Conservation (phyloP, 1,140 invertebrate species). For the Batillaria attramentaria region DNA sequence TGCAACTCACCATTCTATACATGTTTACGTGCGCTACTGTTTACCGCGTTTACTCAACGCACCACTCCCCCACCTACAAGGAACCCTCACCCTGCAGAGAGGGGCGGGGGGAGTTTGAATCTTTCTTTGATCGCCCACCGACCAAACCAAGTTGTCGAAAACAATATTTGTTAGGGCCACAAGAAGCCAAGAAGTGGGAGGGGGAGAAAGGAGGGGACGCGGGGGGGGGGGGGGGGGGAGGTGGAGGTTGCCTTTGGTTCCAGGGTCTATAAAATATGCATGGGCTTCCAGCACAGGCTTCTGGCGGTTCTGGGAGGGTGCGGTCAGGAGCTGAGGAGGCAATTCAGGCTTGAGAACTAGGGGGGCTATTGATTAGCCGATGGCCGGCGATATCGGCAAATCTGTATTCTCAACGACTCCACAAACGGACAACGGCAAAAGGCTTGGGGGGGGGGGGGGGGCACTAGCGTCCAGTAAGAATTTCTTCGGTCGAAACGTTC, state of each 20-base stretch:
- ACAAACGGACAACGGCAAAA: neutral
- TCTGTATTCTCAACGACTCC: neutral
- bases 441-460: neutral
- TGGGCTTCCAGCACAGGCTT: neutral
- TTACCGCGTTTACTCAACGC: too few species aligned
- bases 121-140: constrained; percentile 6
- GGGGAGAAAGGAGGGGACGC: neutral
- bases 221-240: constrained; percentile 2
- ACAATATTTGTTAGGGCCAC: constrained; percentile 22
- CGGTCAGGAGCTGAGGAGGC: too few species aligned
- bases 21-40: too few species aligned
- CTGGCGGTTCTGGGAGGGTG: neutral
- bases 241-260: neutral
- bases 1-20: too few species aligned
- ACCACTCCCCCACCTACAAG: too few species aligned
- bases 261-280: constrained; percentile 32
- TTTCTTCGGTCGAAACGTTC: too few species aligned
- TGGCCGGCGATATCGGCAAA: neutral
- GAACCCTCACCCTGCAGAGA: too few species aligned
- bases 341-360: too few species aligned
- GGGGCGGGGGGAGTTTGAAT: too few species aligned
- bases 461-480: neutral
- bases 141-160: neutral
- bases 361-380: neutral
- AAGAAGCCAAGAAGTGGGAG: neutral